A percentile compares a stretch with the other conserved stretches of the same genome.
Evolutionary conservation across 2,797 vertebrate genomes (phyloP).

Genomic region (Heliangelus exortis): DNA sequence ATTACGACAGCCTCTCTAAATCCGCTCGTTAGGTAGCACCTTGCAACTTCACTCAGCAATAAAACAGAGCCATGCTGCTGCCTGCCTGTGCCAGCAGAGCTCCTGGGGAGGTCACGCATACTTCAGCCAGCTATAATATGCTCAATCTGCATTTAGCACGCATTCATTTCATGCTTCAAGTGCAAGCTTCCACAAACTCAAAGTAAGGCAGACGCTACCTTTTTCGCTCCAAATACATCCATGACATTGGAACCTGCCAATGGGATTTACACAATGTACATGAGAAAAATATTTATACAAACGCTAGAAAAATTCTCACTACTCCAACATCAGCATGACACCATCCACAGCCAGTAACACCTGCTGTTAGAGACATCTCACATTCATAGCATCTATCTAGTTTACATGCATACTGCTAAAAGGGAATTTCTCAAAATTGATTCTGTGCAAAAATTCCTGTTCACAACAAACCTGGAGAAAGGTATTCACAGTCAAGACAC

Average conservation of each 20-base stretch:
- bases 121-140: not conserved
- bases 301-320: not conserved
- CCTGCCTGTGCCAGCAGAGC: not conserved
- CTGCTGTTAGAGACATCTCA: not conserved
- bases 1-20: not conserved
- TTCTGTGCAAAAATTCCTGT: not conserved
- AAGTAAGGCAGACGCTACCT: not conserved
- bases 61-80: not conserved
- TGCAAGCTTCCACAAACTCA: not conserved
- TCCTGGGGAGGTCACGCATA: not conserved
- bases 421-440: not conserved
- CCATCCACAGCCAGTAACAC: rapidly evolving
- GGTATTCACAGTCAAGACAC: not conserved
- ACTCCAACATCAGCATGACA: not conserved
- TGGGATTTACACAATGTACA: rapidly evolving
- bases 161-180: not conserved
- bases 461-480: not conserved
- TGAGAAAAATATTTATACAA: not conserved
- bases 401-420: not conserved
- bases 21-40: not conserved
- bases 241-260: not conserved
- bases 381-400: not conserved
- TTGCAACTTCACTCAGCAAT: not conserved
- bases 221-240: not conserved
- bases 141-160: not conserved